These are phyloP conservation scores for Xanthia icteritia DNA, from an alignment of 2,888 invertebrate species.

Conservation along the genomic window DNA sequence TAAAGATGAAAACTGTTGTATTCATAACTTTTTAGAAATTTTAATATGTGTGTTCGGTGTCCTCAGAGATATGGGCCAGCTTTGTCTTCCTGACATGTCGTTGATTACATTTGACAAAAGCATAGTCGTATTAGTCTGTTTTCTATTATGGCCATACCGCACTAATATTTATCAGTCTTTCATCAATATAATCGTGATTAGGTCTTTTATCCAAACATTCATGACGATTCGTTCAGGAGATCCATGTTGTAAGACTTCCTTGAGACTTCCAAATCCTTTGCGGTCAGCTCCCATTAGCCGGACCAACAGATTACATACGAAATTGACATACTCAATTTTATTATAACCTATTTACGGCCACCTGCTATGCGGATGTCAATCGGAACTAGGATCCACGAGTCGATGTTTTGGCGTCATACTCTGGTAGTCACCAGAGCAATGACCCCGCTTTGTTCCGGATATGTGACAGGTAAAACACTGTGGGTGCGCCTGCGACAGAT, in stretches of 20 bases:
- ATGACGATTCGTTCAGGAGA: background rate
- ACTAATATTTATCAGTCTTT: background rate
- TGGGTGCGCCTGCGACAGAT: slow-evolving; percentile 62
- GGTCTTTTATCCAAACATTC: background rate
- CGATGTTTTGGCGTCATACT: slow-evolving; percentile 82
- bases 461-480: slow-evolving; percentile 79
- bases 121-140: background rate
- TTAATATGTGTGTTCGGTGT: background rate
- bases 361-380: slow-evolving; percentile 51
- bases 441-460: slow-evolving; percentile 85
- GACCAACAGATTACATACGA: slow-evolving; percentile 23
- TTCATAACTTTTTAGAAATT: background rate
- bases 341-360: background rate
- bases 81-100: background rate
- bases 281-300: background rate
- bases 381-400: slow-evolving; percentile 67
- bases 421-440: slow-evolving; percentile 75
- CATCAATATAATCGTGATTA: background rate
- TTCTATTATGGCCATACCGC: background rate
- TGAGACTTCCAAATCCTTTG: background rate
- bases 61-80: background rate
- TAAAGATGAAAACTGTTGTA: background rate
- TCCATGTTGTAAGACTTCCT: background rate
- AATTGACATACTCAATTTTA: slow-evolving; percentile 5
- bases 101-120: background rate